Percentiles rank a stretch among this genome's conserved stretches.
These are phyloP conservation scores for Caenorhabditis drosophilae DNA, from an alignment of 2,888 invertebrate genomes.

Conservation along the genomic window DNA sequence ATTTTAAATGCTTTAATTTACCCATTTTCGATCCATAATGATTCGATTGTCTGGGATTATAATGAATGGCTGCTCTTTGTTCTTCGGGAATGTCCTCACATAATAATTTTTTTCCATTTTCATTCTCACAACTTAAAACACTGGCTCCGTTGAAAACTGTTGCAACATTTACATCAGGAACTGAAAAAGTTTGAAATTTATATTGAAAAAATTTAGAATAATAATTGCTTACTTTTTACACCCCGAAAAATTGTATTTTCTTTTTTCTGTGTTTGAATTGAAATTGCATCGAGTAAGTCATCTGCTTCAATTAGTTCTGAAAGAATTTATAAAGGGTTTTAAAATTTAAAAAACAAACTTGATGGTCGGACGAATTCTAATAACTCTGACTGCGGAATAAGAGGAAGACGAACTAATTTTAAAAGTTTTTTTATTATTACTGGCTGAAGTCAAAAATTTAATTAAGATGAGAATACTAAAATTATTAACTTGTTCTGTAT, in stretches of 20 bases:
- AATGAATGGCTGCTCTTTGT: conserved; percentile 3
- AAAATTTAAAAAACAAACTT: conserved; percentile 67
- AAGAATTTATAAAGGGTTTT: conserved; percentile 71
- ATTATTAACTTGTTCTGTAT: conserved; percentile 22
- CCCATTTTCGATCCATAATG: conserved; percentile 3
- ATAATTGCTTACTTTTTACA: conserved; percentile 2
- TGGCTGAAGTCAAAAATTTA: too few species aligned
- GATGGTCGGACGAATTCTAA: conserved; percentile 87
- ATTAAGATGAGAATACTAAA: too few species aligned
- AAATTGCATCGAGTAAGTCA: conserved; percentile 81
- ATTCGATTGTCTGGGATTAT: conserved; percentile 5
- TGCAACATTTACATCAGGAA: conserved; percentile 91
- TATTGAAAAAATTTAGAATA: conserved; percentile 7
- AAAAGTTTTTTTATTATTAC: conserved; percentile 42
- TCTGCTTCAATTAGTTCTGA: conserved; percentile 26
- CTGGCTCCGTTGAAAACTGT: conserved; percentile 81
- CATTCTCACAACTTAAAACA: conserved; percentile 87
- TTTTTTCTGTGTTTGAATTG: conserved; percentile 71
- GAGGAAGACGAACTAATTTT: conserved; percentile 78
- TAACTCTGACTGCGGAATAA: conserved; percentile 87
- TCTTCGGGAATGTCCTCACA: conserved; percentile 73
- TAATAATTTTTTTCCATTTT: conserved; percentile 70
- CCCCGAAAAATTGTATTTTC: conserved; percentile 6
- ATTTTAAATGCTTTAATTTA: too few species aligned
- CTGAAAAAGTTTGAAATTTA: conserved; percentile 71